These are phyloP conservation scores for Miltochrista miniata DNA, from an alignment of 2,888 invertebrate genomes.

Conservation along the genomic window DNA sequence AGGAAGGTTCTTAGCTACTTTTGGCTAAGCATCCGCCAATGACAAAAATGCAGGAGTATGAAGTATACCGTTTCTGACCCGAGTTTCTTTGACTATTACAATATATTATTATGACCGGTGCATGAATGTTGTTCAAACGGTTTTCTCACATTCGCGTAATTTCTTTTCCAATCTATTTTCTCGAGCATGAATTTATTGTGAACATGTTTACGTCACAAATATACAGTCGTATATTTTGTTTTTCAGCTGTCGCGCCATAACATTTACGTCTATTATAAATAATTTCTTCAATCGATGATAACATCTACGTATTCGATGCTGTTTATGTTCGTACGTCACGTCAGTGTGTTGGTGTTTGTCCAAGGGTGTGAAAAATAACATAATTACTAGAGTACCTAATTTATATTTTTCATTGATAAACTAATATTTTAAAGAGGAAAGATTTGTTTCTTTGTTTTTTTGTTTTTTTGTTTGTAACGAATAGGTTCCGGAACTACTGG, in stretches of 20 bases:
- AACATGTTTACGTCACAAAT: background rate
- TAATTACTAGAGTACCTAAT: background rate
- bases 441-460: too few relatives aligned
- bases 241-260: background rate
- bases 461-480: too few relatives aligned
- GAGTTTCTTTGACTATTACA: too few relatives aligned
- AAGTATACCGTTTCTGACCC: too few relatives aligned
- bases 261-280: background rate
- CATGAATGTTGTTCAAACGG: too few relatives aligned
- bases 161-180: background rate
- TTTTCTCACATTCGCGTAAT: background rate
- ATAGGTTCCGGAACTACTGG: too few relatives aligned
- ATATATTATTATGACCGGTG: too few relatives aligned
- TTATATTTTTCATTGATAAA: background rate
- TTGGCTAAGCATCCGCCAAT: too few relatives aligned
- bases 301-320: background rate
- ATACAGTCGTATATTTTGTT: background rate
- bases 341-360: background rate
- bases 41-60: too few relatives aligned
- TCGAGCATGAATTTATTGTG: background rate
- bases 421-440: too few relatives aligned
- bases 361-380: too few relatives aligned
- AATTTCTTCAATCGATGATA: background rate
- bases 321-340: background rate
- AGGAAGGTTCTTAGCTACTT: too few relatives aligned